Evolutionary conservation across 2,888 invertebrate genomes (phyloP).

Genomic region (Drosophila mayaguana): DNA sequence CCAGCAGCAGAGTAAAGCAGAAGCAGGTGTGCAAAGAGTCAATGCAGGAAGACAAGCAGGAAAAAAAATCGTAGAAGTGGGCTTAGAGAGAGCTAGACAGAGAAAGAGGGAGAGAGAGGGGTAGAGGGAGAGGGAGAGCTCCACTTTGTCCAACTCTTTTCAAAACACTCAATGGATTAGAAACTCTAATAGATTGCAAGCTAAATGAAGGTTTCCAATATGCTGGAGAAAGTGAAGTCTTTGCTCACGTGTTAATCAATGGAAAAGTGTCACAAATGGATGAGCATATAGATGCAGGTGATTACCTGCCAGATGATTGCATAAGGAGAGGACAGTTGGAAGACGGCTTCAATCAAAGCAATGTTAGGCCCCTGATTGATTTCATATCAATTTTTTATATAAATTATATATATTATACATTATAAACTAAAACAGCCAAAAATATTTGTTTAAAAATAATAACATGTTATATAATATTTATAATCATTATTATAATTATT

Average conservation of each 20-base stretch:
- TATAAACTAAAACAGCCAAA: too few species aligned
- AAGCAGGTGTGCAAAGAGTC: constrained; percentile 26
- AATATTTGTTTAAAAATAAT: too few species aligned
- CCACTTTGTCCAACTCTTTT: not conserved
- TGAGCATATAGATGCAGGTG: not conserved
- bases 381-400: too few species aligned
- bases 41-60: constrained; percentile 8
- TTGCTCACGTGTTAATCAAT: not conserved
- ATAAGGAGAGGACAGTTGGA: too few species aligned
- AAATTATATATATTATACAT: too few species aligned
- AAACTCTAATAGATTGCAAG: constrained; percentile 7
- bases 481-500: too few species aligned
- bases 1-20: too few species aligned
- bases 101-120: too few species aligned
- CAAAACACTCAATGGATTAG: constrained; percentile 7
- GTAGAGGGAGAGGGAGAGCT: not conserved
- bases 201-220: not conserved
- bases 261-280: not conserved
- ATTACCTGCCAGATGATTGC: not conserved
- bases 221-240: not conserved
- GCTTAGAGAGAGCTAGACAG: not conserved
- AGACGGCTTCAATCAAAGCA: too few species aligned
- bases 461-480: too few species aligned
- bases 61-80: not conserved
- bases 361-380: too few species aligned